phyloP scores from a whole-genome alignment of 2,797 vertebrate species.

The Coendou prehensilis region DNA sequence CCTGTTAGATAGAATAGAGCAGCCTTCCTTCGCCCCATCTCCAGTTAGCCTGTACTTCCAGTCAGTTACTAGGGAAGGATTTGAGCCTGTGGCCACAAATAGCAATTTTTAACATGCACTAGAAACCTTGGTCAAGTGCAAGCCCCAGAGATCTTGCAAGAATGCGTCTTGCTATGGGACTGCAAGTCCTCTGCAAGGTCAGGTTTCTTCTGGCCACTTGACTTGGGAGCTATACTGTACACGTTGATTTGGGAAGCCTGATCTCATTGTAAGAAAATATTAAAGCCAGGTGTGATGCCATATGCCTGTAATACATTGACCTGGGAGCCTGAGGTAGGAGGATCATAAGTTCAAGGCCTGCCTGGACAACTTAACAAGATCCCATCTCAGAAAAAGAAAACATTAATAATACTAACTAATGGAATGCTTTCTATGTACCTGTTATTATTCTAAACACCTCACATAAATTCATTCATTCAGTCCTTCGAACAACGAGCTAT shows the following conservation, averaged over 20 bases:
- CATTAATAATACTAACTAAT: neutral
- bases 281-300: neutral
- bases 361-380: neutral
- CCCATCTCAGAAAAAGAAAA: neutral
- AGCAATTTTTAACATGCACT: constrained; percentile 5
- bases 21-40: neutral
- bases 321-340: neutral
- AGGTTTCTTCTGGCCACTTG: neutral
- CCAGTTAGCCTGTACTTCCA: neutral
- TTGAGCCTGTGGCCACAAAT: neutral
- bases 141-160: neutral
- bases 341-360: neutral
- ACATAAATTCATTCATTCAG: neutral
- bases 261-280: constrained; percentile 15
- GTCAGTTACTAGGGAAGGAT: neutral
- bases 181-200: neutral
- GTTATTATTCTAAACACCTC: constrained; percentile 40
- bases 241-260: constrained; percentile 35
- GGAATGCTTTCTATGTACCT: neutral
- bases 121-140: neutral
- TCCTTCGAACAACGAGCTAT: neutral
- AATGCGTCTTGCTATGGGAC: neutral
- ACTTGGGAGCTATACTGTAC: neutral
- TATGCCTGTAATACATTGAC: neutral
- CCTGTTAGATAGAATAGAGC: neutral